Percentiles rank a stretch among this genome's conserved stretches.
Conservation (phyloP, 2,797 vertebrate species). For the Lagodon rhomboides region DNA sequence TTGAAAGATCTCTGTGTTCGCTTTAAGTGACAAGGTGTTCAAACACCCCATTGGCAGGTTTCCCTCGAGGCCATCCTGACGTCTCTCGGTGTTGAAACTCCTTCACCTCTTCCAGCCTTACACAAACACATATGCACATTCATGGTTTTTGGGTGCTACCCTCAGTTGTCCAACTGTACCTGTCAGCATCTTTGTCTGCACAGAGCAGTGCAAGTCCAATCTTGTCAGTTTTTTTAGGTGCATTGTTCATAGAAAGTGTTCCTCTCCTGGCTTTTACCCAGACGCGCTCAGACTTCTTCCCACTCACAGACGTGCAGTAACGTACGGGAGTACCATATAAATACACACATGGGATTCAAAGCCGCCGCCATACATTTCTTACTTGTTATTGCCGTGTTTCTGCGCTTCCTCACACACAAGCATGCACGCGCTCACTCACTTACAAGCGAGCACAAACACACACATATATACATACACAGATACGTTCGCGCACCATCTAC, state of each 20-base stretch:
- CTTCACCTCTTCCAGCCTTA: slow-evolving; percentile 41
- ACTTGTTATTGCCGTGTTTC: slow-evolving; percentile 38
- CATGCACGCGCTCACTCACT: neutral
- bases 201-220: neutral
- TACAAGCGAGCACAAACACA: slow-evolving; percentile 7
- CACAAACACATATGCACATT: slow-evolving; percentile 7
- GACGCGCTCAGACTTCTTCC: slow-evolving; percentile 21
- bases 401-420: slow-evolving; percentile 24
- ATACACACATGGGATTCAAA: slow-evolving; percentile 42
- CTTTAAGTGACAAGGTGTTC: slow-evolving; percentile 50
- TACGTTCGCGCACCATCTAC: slow-evolving; percentile 47
- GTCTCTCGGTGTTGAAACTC: slow-evolving; percentile 39
- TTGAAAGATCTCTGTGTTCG: slow-evolving; percentile 58
- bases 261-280: slow-evolving; percentile 17
- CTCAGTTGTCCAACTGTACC: neutral
- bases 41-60: slow-evolving; percentile 45
- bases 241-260: neutral
- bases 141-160: neutral
- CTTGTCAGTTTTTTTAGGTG: neutral
- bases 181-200: neutral
- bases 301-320: neutral
- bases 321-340: slow-evolving; percentile 18
- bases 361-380: slow-evolving; percentile 42
- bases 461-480: slow-evolving; percentile 26
- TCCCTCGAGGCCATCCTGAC: slow-evolving; percentile 51